A percentile compares a stretch with the other conserved stretches of the same genome.
Evolutionary conservation across 2,888 invertebrate genomes (phyloP).

Genomic region (Incurvaria masculella): DNA sequence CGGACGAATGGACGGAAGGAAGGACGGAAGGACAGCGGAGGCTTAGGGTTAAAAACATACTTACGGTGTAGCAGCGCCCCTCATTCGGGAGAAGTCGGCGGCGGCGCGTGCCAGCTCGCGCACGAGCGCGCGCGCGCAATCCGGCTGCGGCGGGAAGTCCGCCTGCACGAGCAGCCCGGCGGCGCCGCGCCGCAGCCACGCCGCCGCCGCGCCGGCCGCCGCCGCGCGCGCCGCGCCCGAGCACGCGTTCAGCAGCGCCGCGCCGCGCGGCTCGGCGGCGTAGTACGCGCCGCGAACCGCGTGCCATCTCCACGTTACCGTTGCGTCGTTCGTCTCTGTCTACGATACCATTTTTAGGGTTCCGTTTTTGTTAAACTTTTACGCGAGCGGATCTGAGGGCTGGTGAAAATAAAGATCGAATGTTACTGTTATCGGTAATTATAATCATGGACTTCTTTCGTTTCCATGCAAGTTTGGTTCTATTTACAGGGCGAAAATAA

Average conservation of each 20-base stretch:
- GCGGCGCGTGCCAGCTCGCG: conserved; percentile 33
- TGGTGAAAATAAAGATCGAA: no score
- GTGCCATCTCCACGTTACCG: conserved; percentile 30
- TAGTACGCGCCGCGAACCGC: conserved; percentile 28
- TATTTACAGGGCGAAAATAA: no score
- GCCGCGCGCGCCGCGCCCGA: conserved; percentile 28
- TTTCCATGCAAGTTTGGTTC: no score
- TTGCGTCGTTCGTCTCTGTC: background rate
- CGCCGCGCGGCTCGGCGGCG: conserved; percentile 26
- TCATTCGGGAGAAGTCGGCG: conserved; percentile 27
- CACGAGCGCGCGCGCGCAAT: conserved; percentile 30
- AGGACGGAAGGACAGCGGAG: no score
- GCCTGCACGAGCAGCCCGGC: conserved; percentile 34
- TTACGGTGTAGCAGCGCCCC: background rate
- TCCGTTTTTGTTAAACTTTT: no score
- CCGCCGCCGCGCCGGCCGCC: conserved; percentile 31
- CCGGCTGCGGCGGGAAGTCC: conserved; percentile 26
- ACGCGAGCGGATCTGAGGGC: no score
- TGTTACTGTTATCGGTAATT: no score
- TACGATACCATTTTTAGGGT: no score
- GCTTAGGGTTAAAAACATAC: no score
- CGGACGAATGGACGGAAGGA: no score
- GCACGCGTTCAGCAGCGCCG: conserved; percentile 36
- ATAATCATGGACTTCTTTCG: no score
- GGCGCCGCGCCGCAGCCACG: conserved; percentile 36